Conservation (phyloP, 2,797 vertebrate species). For the Cryptoblepharus egeriae region DNA sequence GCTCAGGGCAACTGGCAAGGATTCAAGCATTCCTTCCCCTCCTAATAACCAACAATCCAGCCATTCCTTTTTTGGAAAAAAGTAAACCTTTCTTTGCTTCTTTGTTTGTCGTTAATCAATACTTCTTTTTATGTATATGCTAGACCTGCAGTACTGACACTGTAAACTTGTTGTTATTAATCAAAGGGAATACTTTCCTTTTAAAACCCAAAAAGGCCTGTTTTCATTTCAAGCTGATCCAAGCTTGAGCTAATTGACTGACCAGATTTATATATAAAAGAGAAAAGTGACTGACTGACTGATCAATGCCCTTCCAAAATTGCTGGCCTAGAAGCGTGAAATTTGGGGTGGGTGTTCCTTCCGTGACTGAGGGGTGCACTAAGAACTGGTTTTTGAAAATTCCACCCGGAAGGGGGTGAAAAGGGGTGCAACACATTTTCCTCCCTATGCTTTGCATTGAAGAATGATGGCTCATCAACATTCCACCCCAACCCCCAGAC, state of each 20-base stretch:
- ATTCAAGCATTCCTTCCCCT: slow-evolving; percentile 48
- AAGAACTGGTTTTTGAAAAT: no score
- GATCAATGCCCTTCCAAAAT: no score
- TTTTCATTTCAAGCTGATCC: not conserved
- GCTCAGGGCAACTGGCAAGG: slow-evolving; percentile 44
- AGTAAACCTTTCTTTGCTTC: slow-evolving; percentile 22
- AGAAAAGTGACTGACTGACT: no score
- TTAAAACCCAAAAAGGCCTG: not conserved
- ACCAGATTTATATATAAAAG: no score
- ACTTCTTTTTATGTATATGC: slow-evolving; percentile 22
- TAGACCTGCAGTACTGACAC: not conserved
- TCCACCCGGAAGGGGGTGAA: no score
- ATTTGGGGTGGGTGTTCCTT: no score
- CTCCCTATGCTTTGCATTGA: no score
- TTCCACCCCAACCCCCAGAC: no score
- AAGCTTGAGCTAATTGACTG: not conserved
- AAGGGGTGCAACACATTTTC: no score
- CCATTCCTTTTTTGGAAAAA: slow-evolving; percentile 35
- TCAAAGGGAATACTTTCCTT: not conserved
- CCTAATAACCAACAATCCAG: slow-evolving; percentile 27
- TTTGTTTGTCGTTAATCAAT: slow-evolving; percentile 28
- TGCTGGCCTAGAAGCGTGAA: no score
- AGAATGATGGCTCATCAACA: no score
- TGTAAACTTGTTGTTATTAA: not conserved
- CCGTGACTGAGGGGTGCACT: no score